Base-by-base conservation (phyloP, 1,140 invertebrate species). In the Drosophila prosaltans region DNA sequence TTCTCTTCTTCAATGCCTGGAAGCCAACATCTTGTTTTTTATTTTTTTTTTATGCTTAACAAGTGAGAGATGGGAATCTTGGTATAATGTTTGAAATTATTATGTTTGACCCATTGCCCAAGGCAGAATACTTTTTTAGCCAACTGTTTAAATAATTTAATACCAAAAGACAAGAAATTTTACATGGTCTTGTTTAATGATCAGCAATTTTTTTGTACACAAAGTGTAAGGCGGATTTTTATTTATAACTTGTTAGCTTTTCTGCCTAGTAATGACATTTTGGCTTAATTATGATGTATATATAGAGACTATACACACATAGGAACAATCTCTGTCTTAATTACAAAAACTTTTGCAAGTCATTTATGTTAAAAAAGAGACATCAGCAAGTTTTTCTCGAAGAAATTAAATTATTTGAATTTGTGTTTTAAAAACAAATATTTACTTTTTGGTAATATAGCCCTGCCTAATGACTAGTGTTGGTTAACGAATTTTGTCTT, bases 81-180 rank as follows among this genome's bases (percentile, higher is more conserved):
- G 59, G 41, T 63, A 54, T 24, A 58, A 68, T 26, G 48, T 45
- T 51, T 5, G 16, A 75, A 75, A 75, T 75, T 75, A 58, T 75
- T 74, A 21, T 65, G 72, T 58, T 69, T 69, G 73, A 75, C 73
- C 73, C 59, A 75, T 65, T 62, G 58, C 59, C 72, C 39, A 40
- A 10, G 57, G 72, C 57, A 48, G 55, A 39, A 40, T 5, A 51
- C 39, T 32, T 36, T 43, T 74, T 60, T 3, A 32, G n/a, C 1
- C 30, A 28, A 39, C 1, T 30, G 26, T 65, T 30, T 16, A 24
- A 54, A 21, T 60, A 43, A 8, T 54, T 59, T n/a, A 43, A 3
- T 45, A 63, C n/a, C 28, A 3, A 2, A 69, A 30, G 41, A 39
- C 32, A 45, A 58, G 40, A 75, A 62, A 61, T 75, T 68, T 26